A percentile compares a stretch with the other conserved stretches of the same genome.
Conservation (phyloP, 1,140 invertebrate species). For the Capitella teleta region DNA sequence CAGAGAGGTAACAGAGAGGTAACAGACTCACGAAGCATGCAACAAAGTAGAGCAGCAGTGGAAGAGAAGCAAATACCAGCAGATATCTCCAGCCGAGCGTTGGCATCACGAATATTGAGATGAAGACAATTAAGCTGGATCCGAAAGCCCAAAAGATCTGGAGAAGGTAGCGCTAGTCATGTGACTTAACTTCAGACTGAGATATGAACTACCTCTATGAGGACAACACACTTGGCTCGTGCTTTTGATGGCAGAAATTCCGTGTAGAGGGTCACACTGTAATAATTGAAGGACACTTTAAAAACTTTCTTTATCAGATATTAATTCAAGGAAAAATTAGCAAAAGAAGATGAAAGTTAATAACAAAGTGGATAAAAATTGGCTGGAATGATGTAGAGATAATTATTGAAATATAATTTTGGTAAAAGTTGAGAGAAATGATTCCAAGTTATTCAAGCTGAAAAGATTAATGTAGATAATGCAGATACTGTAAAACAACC, state of each 20-base stretch:
- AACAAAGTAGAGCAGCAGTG: constrained; percentile 64
- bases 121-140: constrained; percentile 78
- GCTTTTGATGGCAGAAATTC: constrained; percentile 89
- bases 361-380: too few relatives aligned
- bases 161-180: too few relatives aligned
- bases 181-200: neutral
- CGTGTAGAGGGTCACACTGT: constrained; percentile 86
- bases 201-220: constrained; percentile 71
- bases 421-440: too few relatives aligned
- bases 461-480: too few relatives aligned
- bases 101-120: constrained; percentile 84
- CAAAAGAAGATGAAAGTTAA: too few relatives aligned
- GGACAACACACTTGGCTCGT: constrained; percentile 82
- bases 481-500: too few relatives aligned
- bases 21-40: constrained; percentile 40
- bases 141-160: constrained; percentile 93
- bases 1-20: neutral
- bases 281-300: too few relatives aligned
- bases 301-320: too few relatives aligned
- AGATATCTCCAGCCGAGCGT: constrained; percentile 84
- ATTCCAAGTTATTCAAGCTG: too few relatives aligned
- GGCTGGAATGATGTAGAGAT: too few relatives aligned
- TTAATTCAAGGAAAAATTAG: too few relatives aligned
- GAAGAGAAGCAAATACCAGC: constrained; percentile 73
- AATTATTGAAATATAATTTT: too few relatives aligned